phyloP scores from a whole-genome alignment of 2,797 vertebrate species.

The Natrix natrix region DNA sequence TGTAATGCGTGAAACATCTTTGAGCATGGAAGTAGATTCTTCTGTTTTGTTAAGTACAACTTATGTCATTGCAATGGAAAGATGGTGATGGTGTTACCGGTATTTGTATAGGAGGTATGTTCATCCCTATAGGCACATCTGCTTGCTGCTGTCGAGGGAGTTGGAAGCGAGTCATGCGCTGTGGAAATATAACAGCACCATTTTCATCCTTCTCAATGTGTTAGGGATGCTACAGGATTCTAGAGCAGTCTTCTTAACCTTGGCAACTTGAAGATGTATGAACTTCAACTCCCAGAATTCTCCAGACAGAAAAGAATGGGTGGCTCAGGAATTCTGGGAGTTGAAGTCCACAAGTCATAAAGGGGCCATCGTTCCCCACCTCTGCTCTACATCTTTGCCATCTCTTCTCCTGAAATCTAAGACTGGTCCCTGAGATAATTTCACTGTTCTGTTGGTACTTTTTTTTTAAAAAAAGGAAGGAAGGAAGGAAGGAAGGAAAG shows the following conservation, averaged over 20 bases:
- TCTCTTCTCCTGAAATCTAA: not conserved
- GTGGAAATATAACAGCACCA: not conserved
- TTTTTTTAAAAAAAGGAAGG: too few relatives aligned
- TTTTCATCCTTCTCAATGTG: not conserved
- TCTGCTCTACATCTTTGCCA: not conserved
- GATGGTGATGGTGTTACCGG: not conserved
- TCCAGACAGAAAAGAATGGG: not conserved
- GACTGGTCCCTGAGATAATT: not conserved
- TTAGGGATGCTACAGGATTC: not conserved
- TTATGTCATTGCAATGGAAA: not conserved
- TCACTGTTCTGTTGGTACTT: too few relatives aligned
- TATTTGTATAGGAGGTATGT: not conserved
- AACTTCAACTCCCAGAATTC: not conserved
- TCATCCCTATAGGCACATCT: not conserved
- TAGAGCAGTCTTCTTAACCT: not conserved
- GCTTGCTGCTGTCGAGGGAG: not conserved
- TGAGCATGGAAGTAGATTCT: not conserved
- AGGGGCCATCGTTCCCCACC: not conserved
- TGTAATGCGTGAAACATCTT: not conserved
- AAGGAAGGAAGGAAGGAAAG: not conserved
- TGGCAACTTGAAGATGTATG: not conserved
- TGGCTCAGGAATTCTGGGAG: not conserved
- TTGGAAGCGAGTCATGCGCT: not conserved
- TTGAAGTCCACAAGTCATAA: not conserved
- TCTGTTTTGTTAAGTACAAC: not conserved